These are phyloP conservation scores for Rhaphigaster nebulosa DNA, from an alignment of 2,888 invertebrate genomes.

Conservation along the genomic window DNA sequence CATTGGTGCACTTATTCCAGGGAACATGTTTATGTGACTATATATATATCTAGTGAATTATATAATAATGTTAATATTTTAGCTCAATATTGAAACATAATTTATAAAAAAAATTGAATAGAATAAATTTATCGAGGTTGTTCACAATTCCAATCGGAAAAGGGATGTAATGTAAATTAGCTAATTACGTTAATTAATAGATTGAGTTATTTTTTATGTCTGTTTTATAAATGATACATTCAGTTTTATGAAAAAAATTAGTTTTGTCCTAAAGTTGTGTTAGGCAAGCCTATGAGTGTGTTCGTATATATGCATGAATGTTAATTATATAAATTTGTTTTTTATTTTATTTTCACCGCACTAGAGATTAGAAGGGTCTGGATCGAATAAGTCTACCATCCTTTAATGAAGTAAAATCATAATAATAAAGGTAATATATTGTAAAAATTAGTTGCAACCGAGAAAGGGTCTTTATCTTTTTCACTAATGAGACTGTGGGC, in stretches of 20 bases:
- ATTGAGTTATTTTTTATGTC: conserved; percentile 3
- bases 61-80: conserved; percentile 29
- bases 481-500: background rate
- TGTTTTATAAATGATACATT: background rate
- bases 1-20: conserved; percentile 51
- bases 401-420: background rate
- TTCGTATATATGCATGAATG: background rate
- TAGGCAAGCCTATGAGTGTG: background rate
- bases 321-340: background rate
- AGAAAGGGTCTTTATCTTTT: background rate
- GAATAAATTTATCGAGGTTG: conserved; percentile 20
- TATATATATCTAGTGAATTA: conserved; percentile 26
- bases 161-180: conserved; percentile 36
- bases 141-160: conserved; percentile 29
- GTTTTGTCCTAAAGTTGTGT: background rate
- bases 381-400: background rate
- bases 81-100: conserved; percentile 35
- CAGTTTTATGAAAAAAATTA: background rate
- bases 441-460: background rate
- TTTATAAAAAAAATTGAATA: conserved; percentile 36
- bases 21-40: conserved; percentile 51
- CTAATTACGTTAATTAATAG: conserved; percentile 11
- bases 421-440: background rate
- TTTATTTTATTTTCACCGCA: background rate
- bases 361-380: background rate